Base-by-base conservation (phyloP, 2,888 invertebrate genomes). In the Vanessa cardui region DNA sequence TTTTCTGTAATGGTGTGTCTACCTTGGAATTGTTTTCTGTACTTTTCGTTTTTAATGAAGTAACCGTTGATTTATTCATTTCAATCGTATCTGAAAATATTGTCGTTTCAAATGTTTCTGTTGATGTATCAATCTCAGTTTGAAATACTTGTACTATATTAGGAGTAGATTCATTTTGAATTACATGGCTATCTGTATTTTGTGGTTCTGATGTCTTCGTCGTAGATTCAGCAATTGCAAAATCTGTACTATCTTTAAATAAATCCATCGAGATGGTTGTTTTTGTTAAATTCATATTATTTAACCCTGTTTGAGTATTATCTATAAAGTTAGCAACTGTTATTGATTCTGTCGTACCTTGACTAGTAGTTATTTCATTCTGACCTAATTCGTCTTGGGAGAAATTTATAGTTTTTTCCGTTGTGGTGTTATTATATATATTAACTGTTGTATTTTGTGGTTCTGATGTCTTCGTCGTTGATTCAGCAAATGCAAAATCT, bases 271-370 rank as follows among this genome's bases (percentile, higher is more conserved):
- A 7, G 6, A 9, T 44, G 7, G 26, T 59, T 9, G 44, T 26
- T 58, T 44, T 45, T 21, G 18, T 45, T 2, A 5, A 21, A 46
- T 59, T 26, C 9, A 26, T 6, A 16, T 58, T 44, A 58, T 21
- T 58, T 18, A 26, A 31, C 26, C 16, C 20, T n/a, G 44, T 21
- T 21, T 44, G 44, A 8, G 21, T 46, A 18, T 58, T 45, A 20
- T 58, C 44, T 39, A 54, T 12, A 61, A 64, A 44, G 49, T 58
- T 6, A 56, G 44, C 31, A 52, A 26, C 15, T 12, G 52, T 52
- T 16, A n/a, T 56, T 8, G 56, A 9, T 54, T 54, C 16, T 16
- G 16, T 16, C 8, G 31, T 54, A 12, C 21, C 18, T 52, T 6
- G 26, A 16, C 6, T 26, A 12, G 20, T 20, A 15, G 21, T 21